A percentile compares a stretch with the other conserved stretches of the same genome.
Conservation (phyloP, 2,113 vertebrate species). For the Gila orcuttii region DNA sequence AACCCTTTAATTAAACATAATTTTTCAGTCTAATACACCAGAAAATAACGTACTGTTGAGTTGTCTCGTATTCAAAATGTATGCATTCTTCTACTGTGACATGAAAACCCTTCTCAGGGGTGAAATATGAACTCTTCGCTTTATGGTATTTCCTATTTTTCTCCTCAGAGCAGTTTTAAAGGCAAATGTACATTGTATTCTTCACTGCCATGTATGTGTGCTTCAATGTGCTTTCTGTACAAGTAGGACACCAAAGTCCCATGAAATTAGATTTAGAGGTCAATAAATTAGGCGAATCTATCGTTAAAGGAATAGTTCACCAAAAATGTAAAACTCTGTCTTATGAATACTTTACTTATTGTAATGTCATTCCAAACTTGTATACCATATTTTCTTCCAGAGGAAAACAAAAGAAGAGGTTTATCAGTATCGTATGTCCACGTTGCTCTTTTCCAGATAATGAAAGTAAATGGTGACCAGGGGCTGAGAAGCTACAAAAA, state of each 20-base stretch:
- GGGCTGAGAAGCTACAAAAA: neutral
- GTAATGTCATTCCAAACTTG: neutral
- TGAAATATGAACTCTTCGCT: constrained; percentile 45
- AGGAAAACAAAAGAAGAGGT: neutral
- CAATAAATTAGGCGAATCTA: constrained; percentile 25
- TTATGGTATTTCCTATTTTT: constrained; percentile 47
- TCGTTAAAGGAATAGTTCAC: constrained; percentile 27
- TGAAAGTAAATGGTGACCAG: neutral
- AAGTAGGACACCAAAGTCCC: constrained; percentile 11
- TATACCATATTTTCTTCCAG: neutral
- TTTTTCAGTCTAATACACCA: neutral
- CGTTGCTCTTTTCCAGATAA: neutral
- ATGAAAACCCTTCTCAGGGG: constrained; percentile 40
- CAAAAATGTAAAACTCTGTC: neutral
- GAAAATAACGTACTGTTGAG: neutral
- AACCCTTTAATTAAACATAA: no score
- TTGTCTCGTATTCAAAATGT: neutral
- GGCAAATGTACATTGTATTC: constrained; percentile 25
- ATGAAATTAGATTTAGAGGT: constrained; percentile 37
- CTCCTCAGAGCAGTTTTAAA: constrained; percentile 40
- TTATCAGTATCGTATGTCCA: neutral
- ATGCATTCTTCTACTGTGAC: neutral
- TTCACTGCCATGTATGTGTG: neutral
- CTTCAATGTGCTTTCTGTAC: neutral
- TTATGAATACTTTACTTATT: neutral